Base-by-base conservation (phyloP, 2,113 vertebrate species). In the Rhea americana region DNA sequence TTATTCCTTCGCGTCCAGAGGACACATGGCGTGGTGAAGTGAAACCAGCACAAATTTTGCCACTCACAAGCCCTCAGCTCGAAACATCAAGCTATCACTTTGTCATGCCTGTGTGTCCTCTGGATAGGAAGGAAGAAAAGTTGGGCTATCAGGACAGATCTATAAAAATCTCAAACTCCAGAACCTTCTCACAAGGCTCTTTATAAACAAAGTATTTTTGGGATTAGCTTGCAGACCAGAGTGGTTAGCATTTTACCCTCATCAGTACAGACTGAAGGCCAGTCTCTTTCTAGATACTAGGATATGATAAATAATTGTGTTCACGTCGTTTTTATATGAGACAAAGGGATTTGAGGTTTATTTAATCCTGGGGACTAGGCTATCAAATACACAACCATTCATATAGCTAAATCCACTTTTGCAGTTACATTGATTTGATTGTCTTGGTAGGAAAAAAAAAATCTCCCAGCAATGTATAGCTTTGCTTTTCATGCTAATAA, bases 121-220 rank as follows among this genome's bases (percentile, higher is more conserved):
- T 35, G 35, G 35, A 35, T 35, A 35, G 35, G 35, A 35, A 35
- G 35, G 35, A 35, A 35, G 35, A 35, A 35, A 35, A 35, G 35
- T 35, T 35, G 35, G 35, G 35, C 35, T 35, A 35, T 35, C 35
- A 35, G 35, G 35, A 35, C 35, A 56, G 26, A 35, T 41, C 39
- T 37, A 77, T 74, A 18, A 77, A 48, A 84, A 63, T 5, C 10
- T 47, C 35, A 26, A 2, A 4, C 20, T 7, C 4, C n/a, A 1
- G 11, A 8, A 12, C 9, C 11, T 14, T 21, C 18, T 26, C 11
- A 8, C 28, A 37, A 32, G 17, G 18, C 5, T 82, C 5, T 32
- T 67, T 0, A 0, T 2, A 39, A 30, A 13, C 19, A 13, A 9
- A 9, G 0, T 9, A 5, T 14, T 47, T 5, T 22, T 35, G 35